Base-by-base conservation (phyloP, 2,113 vertebrate species). In the Oophaga pumilio region DNA sequence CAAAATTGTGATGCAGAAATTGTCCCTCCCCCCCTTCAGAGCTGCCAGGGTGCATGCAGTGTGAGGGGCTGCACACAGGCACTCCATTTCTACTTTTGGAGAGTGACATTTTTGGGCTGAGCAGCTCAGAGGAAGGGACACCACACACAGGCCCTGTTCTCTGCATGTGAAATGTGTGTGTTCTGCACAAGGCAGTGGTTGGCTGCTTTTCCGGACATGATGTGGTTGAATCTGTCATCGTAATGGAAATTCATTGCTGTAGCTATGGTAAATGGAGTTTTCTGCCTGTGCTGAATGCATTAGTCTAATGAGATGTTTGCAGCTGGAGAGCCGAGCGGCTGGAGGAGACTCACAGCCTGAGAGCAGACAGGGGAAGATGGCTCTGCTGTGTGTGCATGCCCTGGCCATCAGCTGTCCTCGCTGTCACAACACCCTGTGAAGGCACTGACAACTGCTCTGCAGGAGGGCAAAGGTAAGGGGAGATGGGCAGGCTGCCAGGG, bases 221-320 rank as follows among this genome's bases (percentile, higher is more conserved):
- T 95, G 96, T 95, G 95, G 95, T 95, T 94, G 94, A 94, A 94
- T 94, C 95, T 96, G 95, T 96, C 95, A 94, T 93, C 94, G 91
- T 95, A 95, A 96, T 96, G 95, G 96, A 96, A 96, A 96, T 96
- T 96, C 95, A 95, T 95, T 94, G 95, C 95, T 95, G 96, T 96
- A 96, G 95, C 95, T 95, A 95, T 95, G 95, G 96, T 95, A 95
- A 95, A 96, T 95, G 91, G 94, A 95, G 95, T 95, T 95, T 94
- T 95, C 95, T 95, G 94, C 95, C 95, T 92, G 95, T 93, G 94
- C 95, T 95, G 96, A 95, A 96, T 96, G 95, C 95, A 95, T 96
- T 95, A 96, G 94, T 94, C 95, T 96, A 96, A 96, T 95, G 95
- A 96, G 95, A 94, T 95, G 94, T 95, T 95, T 96, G 95, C 95